Percentiles rank a stretch among this genome's conserved stretches.
phyloP scores from a whole-genome alignment of 2,113 vertebrate genomes.

The Hippopotamus amphibius region DNA sequence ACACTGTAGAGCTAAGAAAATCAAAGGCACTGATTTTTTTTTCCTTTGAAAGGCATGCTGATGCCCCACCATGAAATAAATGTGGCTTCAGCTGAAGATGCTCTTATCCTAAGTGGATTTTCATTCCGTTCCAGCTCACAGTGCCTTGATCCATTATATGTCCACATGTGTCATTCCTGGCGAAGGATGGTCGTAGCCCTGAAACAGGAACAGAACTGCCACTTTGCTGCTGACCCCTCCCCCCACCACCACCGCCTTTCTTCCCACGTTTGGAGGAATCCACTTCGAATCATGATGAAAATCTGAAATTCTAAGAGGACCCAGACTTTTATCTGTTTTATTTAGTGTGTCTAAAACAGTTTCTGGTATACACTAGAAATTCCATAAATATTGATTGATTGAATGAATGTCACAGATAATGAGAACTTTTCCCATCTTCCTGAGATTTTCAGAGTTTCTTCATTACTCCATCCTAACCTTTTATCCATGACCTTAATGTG shows the following conservation, averaged over 20 bases:
- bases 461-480: neutral
- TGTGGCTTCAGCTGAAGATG: neutral
- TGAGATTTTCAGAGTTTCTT: slow-evolving; percentile 29
- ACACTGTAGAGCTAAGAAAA: neutral
- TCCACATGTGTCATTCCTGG: neutral
- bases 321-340: neutral
- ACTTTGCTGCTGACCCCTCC: neutral
- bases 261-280: neutral
- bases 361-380: neutral
- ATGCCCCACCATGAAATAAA: neutral
- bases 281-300: neutral
- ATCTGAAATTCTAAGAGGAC: neutral
- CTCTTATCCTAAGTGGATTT: rapidly evolving
- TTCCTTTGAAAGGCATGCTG: neutral
- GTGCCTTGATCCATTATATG: neutral
- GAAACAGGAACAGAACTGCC: neutral
- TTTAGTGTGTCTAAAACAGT: neutral
- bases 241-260: neutral
- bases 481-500: neutral
- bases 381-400: neutral
- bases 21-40: neutral
- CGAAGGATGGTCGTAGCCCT: neutral
- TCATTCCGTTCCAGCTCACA: neutral
- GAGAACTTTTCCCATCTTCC: neutral
- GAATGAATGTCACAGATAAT: slow-evolving; percentile 2